Conservation (phyloP, 2,113 vertebrate species). For the Elaphurus davidianus region DNA sequence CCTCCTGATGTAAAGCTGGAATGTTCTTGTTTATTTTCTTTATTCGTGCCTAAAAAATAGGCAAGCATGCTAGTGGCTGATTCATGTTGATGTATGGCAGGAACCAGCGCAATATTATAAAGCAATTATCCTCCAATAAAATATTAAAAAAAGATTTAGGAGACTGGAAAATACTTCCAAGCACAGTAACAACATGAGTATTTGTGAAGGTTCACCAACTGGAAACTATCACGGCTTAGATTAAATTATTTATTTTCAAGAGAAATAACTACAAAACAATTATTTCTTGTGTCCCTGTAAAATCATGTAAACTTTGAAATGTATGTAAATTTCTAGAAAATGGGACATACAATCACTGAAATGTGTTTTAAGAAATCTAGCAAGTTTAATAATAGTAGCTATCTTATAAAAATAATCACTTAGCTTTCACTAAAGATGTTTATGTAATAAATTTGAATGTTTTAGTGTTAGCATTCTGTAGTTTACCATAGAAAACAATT, state of each 20-base stretch:
- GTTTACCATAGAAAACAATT: slow-evolving; percentile 23
- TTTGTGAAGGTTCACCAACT: slow-evolving; percentile 6
- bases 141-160: background rate
- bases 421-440: background rate
- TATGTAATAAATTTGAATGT: slow-evolving; percentile 19
- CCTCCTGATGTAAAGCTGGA: background rate
- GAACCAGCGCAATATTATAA: background rate
- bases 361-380: slow-evolving; percentile 15
- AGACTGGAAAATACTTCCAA: background rate
- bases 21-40: background rate
- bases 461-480: slow-evolving; percentile 28
- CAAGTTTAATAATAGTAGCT: background rate
- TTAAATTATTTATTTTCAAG: slow-evolving; percentile 16
- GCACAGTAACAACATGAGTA: background rate
- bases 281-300: background rate
- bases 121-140: background rate
- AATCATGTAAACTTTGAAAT: background rate
- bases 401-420: slow-evolving; percentile 5
- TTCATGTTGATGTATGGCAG: background rate
- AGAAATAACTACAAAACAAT: background rate
- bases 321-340: background rate
- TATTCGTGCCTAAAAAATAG: background rate
- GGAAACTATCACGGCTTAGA: background rate
- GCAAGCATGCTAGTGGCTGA: background rate
- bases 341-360: background rate